Evolutionary conservation across 2,797 vertebrate genomes (phyloP).

Genomic region (Mormyrops attenuatus): DNA sequence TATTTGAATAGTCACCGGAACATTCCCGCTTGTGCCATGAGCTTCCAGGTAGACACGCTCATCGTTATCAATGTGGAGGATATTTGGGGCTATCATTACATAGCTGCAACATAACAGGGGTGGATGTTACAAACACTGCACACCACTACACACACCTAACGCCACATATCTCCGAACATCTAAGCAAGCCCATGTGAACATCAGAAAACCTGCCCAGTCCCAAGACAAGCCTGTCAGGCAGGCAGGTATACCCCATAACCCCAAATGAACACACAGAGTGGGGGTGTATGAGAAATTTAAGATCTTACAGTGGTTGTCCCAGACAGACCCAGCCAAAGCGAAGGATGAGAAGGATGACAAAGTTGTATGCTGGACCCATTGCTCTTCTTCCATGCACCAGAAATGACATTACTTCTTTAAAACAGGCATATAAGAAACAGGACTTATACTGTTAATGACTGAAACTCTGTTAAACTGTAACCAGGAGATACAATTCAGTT

Average conservation of each 20-base stretch:
- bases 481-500: background rate
- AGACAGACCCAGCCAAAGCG: background rate
- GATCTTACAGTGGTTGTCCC: background rate
- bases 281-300: background rate
- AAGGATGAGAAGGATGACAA: background rate
- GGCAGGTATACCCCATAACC: background rate
- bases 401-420: background rate
- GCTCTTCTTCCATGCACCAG: background rate
- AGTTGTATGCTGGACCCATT: background rate
- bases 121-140: background rate
- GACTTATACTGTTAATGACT: background rate
- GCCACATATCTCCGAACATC: background rate
- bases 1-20: background rate
- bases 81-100: slow-evolving; percentile 22
- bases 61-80: background rate
- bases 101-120: background rate
- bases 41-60: slow-evolving; percentile 12
- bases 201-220: background rate
- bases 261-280: background rate
- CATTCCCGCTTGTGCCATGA: background rate
- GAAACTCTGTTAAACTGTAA: background rate
- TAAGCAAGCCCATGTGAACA: background rate
- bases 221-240: background rate
- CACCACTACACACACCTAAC: background rate
- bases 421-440: background rate